These are phyloP conservation scores for Cephalopachus bancanus DNA, from an alignment of 2,797 vertebrate genomes.

Conservation along the genomic window DNA sequence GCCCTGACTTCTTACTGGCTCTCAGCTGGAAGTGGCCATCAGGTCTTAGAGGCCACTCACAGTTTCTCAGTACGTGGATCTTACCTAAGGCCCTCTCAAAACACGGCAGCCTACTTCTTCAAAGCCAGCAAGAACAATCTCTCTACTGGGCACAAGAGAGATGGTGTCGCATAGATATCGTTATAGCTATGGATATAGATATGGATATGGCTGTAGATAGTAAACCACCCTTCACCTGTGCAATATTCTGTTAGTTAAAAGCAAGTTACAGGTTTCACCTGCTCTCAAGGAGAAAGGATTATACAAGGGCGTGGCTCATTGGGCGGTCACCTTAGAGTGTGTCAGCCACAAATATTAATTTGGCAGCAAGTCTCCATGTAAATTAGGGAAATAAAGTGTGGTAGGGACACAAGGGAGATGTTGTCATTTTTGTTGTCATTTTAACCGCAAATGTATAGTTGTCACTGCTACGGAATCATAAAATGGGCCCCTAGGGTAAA, in stretches of 20 bases:
- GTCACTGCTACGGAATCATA: neutral
- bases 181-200: neutral
- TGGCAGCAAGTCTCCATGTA: neutral
- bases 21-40: neutral
- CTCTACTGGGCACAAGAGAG: neutral
- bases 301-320: neutral
- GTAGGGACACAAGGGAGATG: neutral
- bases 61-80: neutral
- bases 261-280: neutral
- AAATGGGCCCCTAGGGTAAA: neutral
- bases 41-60: neutral
- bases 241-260: neutral
- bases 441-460: neutral
- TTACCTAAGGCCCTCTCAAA: neutral
- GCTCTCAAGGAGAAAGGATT: neutral
- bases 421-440: neutral
- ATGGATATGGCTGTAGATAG: neutral
- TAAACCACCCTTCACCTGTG: neutral
- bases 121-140: conserved; percentile 2
- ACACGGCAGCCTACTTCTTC: neutral
- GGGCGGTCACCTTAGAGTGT: neutral
- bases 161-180: neutral
- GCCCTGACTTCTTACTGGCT: neutral
- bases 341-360: neutral
- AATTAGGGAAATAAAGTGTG: neutral